Evolutionary conservation across 2,797 vertebrate genomes (phyloP), one percentile per base, ranked within the genome.

Genomic region (Urosaurus nigricauda): DNA sequence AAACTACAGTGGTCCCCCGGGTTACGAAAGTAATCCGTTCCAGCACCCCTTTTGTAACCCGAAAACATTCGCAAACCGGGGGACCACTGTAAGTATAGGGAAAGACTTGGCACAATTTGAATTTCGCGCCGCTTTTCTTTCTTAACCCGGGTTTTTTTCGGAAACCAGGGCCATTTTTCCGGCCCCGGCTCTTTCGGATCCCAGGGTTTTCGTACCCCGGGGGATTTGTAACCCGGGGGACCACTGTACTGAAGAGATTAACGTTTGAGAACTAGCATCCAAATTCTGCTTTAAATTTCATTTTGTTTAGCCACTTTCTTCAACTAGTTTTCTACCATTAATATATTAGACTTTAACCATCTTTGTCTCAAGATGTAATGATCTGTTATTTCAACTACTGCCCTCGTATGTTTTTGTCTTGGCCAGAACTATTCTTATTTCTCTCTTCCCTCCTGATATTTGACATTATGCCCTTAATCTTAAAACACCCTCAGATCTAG

Each of bases 321-420:
- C 58, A 14, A 24, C 81, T 16, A 60, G 29, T 21, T 88, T 87
- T 84, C 83, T 89, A 51, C 12, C 56, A 79, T 26, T 87, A 40
- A 81, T 70, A 14, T 40, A 74, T 83, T 79, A 88, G 73, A 75
- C 73, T 90, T 92, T 86, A 77, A 32, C 11, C 79, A 1, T 43
- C 19, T 83, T 90, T 87, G 14, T 51, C 89, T 17, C 0, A 40
- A 65, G 40, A 84, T n/a, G n/a, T 0, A 32, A 37, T 11, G 32
- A 11, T 3, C 29, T 68, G 0, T 77, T 73, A 90, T 89, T 87
- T 35, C 51, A 92, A 2, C 1, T 19, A 91, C 60, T 40, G 65
- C 88, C 40, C 87, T 68, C 7, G 70, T 17, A 43, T 68, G 12
- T 79, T 87, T 85, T 86, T 68, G 2, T 47, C n/a, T 35, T 5